Base-by-base conservation (phyloP, 2,113 vertebrate genomes). In the Cynocephalus volans region DNA sequence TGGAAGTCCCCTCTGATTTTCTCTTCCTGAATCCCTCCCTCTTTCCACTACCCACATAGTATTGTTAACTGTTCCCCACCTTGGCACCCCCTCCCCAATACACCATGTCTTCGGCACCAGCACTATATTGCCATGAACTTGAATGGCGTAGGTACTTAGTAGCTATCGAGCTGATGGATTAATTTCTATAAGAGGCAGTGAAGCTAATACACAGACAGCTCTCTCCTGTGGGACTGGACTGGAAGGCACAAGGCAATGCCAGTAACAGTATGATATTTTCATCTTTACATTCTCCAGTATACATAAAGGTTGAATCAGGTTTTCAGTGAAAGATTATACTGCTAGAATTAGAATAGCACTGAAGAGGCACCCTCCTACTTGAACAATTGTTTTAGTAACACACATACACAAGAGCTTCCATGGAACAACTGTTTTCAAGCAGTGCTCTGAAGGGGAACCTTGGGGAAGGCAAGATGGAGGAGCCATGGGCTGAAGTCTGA, bases 371-470 rank as follows among this genome's bases (percentile, higher is more conserved):
- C 7, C 23, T 90, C 56, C 14, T 52, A 45, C n/a, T 95, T 62
- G 56, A 87, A 26, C 23, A 41, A 87, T 64, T 93, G 14, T 31
- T 52, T 94, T 80, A 33, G n/a, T 69, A 95, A 90, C 5, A 87
- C 8, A 8, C 33, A 26, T 17, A 31, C 21, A n/a, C 23, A 15
- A 13, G 26, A 90, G 17, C 26, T 69, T 82, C 54, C 52, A 60
- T 4, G 85, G 79, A 88, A 60, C 1, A 28, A 41, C 18, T 80
- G 56, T 89, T 90, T 62, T 21, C 31, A 50, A 79, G 58, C 17
- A 58, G 62, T 12, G 50, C 28, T 96, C 76, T 76, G 9, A n/a
- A 69, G 48, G 72, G 64, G 17, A 65, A 52, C 8, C 14, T 33
- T 54, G 26, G 13, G 23, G 48, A 83, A 88, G n/a, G 45, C 28